Conservation (phyloP, 2,888 invertebrate species). For the Coecobrya sp. region DNA sequence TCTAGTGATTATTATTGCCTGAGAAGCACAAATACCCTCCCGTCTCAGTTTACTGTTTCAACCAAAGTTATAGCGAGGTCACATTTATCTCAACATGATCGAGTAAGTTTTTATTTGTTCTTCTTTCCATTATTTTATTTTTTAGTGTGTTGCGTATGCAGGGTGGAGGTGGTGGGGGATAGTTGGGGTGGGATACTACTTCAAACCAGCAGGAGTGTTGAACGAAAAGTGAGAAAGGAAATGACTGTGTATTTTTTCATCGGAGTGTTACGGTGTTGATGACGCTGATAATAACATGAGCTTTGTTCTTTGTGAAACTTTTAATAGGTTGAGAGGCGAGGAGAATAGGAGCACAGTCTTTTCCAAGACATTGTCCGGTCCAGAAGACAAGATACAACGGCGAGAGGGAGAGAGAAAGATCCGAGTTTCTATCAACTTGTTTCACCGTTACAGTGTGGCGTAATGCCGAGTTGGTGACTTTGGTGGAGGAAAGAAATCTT, state of each 20-base stretch:
- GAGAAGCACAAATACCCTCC: no score
- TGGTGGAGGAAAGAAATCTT: background rate
- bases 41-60: no score
- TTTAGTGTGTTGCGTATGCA: no score
- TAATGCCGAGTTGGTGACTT: no score
- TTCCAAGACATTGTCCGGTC: slow-evolving; percentile 34
- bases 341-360: slow-evolving; percentile 37
- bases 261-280: background rate
- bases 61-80: no score
- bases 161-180: background rate
- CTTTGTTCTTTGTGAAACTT: slow-evolving; percentile 30
- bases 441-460: no score
- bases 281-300: background rate
- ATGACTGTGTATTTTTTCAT: background rate
- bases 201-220: background rate
- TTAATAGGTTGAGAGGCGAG: slow-evolving; percentile 44
- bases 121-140: no score
- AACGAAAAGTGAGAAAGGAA: slow-evolving; percentile 2
- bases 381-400: background rate
- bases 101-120: no score
- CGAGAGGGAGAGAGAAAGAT: background rate
- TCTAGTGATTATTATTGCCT: no score
- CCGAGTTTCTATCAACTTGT: no score
- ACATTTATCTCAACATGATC: no score
- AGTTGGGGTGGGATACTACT: background rate